Conservation (phyloP, 2,113 vertebrate genomes). For the Bucco capensis region DNA sequence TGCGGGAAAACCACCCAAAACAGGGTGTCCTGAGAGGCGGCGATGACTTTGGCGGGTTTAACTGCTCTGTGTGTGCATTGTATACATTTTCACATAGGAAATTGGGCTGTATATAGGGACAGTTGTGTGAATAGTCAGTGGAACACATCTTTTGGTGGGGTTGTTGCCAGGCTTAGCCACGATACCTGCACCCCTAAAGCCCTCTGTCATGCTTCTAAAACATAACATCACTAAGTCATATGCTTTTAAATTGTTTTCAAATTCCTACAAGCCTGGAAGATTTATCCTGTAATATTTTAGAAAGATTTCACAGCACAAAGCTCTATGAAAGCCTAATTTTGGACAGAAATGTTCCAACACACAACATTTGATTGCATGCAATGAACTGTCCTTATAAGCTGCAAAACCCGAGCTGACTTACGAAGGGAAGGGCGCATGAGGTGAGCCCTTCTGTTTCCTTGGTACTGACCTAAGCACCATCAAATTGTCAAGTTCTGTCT, state of each 20-base stretch:
- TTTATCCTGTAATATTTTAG: not conserved
- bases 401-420: not conserved
- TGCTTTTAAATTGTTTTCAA: not conserved
- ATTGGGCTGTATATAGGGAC: not conserved
- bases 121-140: not conserved
- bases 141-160: too few species aligned
- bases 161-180: not conserved
- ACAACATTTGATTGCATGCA: not conserved
- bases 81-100: not conserved
- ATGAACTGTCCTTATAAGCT: not conserved
- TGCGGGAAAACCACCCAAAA: not conserved
- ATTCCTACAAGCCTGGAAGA: not conserved
- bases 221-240: not conserved
- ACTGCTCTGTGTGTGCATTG: too few species aligned
- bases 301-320: not conserved
- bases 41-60: not conserved
- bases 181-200: fast-evolving
- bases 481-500: not conserved
- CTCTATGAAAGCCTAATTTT: not conserved
- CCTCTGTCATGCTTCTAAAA: not conserved
- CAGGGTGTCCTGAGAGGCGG: fast-evolving
- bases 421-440: not conserved
- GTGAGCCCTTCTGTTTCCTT: not conserved
- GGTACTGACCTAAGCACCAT: not conserved
- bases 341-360: not conserved